Percentiles rank a stretch among this genome's conserved stretches.
These are phyloP conservation scores for Thymelicus lineola DNA, from an alignment of 2,888 invertebrate genomes.

Conservation along the genomic window DNA sequence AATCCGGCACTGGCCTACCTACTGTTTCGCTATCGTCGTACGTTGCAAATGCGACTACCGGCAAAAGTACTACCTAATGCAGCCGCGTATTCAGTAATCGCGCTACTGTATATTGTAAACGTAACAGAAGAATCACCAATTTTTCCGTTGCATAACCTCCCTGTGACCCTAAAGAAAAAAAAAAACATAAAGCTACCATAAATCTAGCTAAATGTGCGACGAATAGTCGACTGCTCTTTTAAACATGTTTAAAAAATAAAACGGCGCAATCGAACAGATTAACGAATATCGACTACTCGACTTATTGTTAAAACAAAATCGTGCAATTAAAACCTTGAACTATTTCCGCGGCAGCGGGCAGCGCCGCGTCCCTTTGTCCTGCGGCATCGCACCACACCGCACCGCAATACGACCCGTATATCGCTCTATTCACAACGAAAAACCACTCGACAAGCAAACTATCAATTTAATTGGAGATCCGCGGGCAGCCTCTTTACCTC, in stretches of 20 bases:
- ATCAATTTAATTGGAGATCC: slow-evolving; percentile 82
- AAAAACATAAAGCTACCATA: too few species aligned
- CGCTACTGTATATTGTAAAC: too few species aligned
- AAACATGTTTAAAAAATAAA: slow-evolving; percentile 5
- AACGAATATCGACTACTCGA: slow-evolving; percentile 17
- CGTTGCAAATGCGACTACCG: too few species aligned
- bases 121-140: too few species aligned
- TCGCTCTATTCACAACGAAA: slow-evolving; percentile 41
- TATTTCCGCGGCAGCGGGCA: slow-evolving; percentile 12
- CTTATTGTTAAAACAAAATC: slow-evolving; percentile 21
- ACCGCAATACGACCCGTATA: slow-evolving; percentile 32
- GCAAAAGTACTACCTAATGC: too few species aligned
- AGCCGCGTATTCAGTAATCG: too few species aligned
- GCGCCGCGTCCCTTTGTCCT: slow-evolving; percentile 26
- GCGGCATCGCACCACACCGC: slow-evolving; percentile 27
- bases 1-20: too few species aligned
- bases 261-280: slow-evolving; percentile 8
- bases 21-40: too few species aligned
- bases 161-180: too few species aligned
- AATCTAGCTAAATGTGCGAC: neutral
- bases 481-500: slow-evolving; percentile 77
- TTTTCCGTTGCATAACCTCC: neutral
- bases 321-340: slow-evolving; percentile 38
- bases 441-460: slow-evolving; percentile 62
- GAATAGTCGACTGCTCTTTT: neutral